phyloP scores from a whole-genome alignment of 2,888 invertebrate species.

The Eledone cirrhosa region DNA sequence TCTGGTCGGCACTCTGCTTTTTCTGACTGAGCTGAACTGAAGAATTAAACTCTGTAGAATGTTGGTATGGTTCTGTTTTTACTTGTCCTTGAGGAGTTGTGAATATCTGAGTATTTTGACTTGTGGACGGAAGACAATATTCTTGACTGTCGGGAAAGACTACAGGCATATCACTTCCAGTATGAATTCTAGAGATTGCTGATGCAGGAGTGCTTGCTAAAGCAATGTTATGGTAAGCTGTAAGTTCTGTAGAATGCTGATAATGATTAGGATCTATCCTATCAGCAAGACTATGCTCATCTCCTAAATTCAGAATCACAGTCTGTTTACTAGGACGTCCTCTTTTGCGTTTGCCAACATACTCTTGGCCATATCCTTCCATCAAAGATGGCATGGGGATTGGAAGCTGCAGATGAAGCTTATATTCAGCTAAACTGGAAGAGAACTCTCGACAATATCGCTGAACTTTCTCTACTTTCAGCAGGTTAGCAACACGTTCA shows the following conservation, averaged over 20 bases:
- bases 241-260: constrained; percentile 11
- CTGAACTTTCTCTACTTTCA: constrained; percentile 22
- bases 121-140: constrained; percentile 29
- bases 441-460: constrained; percentile 24
- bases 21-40: not conserved
- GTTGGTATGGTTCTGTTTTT: constrained; percentile 25
- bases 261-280: constrained; percentile 19
- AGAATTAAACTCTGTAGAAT: not conserved
- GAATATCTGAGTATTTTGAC: not conserved
- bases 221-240: constrained; percentile 12
- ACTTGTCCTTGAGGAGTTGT: not conserved
- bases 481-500: not conserved
- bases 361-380: not conserved
- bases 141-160: constrained; percentile 26
- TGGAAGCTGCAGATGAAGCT: constrained; percentile 5
- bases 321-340: constrained; percentile 24
- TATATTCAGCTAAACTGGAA: constrained; percentile 7
- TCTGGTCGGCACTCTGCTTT: constrained; percentile 3
- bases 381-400: not conserved
- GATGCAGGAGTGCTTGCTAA: not conserved
- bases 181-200: not conserved
- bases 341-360: constrained; percentile 2
- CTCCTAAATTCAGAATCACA: constrained; percentile 21
- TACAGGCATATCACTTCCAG: constrained; percentile 17
- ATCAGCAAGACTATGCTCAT: not conserved